Evolutionary conservation across 2,797 vertebrate genomes (phyloP).

Genomic region (Phalanger gymnotis): DNA sequence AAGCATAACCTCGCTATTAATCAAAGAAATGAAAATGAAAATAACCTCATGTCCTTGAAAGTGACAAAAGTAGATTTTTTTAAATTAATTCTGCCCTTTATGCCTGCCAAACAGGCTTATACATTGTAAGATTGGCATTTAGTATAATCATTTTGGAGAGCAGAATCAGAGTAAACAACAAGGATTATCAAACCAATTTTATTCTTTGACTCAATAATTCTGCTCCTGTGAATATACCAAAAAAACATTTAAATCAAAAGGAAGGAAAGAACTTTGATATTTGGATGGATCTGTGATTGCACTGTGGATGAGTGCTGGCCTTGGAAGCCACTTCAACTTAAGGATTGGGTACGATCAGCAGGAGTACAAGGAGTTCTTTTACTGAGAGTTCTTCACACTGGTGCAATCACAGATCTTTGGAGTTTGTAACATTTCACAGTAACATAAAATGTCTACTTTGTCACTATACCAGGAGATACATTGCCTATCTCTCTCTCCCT

Average conservation of each 20-base stretch:
- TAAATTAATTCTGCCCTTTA: not conserved
- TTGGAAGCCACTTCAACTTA: not conserved
- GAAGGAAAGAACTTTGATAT: not conserved
- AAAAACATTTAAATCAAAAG: not conserved
- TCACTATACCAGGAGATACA: not conserved
- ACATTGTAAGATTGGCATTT: not conserved
- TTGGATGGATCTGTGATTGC: not conserved
- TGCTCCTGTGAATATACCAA: not conserved
- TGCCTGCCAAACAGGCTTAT: not conserved
- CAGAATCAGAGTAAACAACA: not conserved
- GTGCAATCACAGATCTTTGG: not conserved
- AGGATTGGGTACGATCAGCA: not conserved
- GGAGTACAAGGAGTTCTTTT: not conserved
- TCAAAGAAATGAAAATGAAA: not conserved
- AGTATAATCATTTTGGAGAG: not conserved
- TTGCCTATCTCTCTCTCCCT: not conserved
- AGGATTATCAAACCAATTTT: not conserved
- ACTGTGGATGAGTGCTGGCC: not conserved
- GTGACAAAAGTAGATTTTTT: not conserved
- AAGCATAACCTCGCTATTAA: not conserved
- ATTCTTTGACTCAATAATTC: not conserved
- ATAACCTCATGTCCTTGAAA: not conserved
- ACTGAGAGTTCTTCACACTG: not conserved
- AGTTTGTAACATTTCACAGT: not conserved
- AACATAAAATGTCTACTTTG: not conserved